Evolutionary conservation across 2,888 invertebrate genomes (phyloP), one percentile per base, ranked within the genome.

Genomic region (Cartodere bifasciata): DNA sequence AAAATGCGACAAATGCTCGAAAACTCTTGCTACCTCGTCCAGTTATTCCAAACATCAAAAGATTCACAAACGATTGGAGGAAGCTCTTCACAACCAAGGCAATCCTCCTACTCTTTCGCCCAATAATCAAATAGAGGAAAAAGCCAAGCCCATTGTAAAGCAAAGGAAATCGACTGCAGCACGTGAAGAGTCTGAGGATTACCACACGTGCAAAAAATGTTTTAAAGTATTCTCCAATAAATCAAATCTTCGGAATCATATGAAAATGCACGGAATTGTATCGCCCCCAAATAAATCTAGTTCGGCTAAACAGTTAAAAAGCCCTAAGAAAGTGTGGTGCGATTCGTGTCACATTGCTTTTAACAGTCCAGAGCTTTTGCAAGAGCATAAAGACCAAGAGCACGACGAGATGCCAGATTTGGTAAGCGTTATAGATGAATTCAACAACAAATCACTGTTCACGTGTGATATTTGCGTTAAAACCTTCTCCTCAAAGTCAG

Each of bases 341-440:
- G 71, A 75, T 36, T 62, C 70, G 25, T 77, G 77, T 41, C 72
- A 75, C n/a, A 70, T 72, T 48, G 66, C 49, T 9, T 70, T 70
- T 37, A 63, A 67, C 1, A 69, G 65, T 2, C 48, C 62, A 28
- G 58, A 67, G 4, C 66, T 66, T 2, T 52, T 72, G 32, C 65
- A 66, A 40, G 64, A 65, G 43, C 72, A 72, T 38, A 70, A 68
- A 39, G 64, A 65, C 34, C 60, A 68, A 23, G 66, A 64, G 33
- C 52, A 51, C 23, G 16, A 32, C 61, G 23, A 25, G n/a, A 41
- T 44, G 42, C 42, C 47, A 1, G 31, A 35, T 10, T 33, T 40
- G 24, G 32, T 24, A 3, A 41, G 40, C n/a, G 42, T 43, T 21
- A 28, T 35, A 15, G 44, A 45, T 4, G 35, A 34, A 5, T 29